Base-by-base conservation (phyloP, 35 echinoderm and acorn worm species). In the Patiria miniata region DNA sequence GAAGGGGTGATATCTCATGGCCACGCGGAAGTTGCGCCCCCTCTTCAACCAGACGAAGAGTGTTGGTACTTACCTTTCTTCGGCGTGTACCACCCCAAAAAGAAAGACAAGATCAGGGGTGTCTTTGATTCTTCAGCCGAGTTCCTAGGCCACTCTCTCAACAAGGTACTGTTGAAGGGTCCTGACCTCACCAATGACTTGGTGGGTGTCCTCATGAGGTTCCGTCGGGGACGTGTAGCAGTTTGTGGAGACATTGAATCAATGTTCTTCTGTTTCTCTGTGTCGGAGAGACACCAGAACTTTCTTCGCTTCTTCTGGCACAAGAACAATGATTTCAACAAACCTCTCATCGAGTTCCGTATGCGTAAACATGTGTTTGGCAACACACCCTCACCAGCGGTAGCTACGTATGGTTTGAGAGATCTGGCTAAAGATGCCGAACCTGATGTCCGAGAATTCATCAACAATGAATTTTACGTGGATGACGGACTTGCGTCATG, bases 311-410 rank as follows among this genome's bases (percentile, higher is more conserved):
- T 79, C 39, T 79, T 79, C 33, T 69, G 61, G 91, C 83, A 26
- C 36, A n/a, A 73, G n/a, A 60, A 88, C 44, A 78, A 83, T 52
- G 57, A 93, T 73, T 33, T 30, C 15, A 23, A 10, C 2, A 77
- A 86, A 36, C 36, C 80, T 0, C 8, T 91, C 0, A 68, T 37
- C 56, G 83, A 90, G 34, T 95, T 91, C 22, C 52, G 78, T 7
- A 95, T 91, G 93, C 86, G 78, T 3, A 83, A 86, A 0, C 93
- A 95, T 36, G 5, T 91, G 6, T 95, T 95, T 79, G 88, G 93
- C 2, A 83, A 78, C 37, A 84, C 18, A 2, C 42, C 84, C 19
- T 93, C 92, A 3, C 86, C 91, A 59, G 51, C 80, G 5, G 51
- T 83, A 0, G 86, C 80, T 0, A 85, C 36, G 2, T 89, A 55